Evolutionary conservation across 2,113 vertebrate species (phyloP).

Genomic region (Phyllopteryx taeniolatus): DNA sequence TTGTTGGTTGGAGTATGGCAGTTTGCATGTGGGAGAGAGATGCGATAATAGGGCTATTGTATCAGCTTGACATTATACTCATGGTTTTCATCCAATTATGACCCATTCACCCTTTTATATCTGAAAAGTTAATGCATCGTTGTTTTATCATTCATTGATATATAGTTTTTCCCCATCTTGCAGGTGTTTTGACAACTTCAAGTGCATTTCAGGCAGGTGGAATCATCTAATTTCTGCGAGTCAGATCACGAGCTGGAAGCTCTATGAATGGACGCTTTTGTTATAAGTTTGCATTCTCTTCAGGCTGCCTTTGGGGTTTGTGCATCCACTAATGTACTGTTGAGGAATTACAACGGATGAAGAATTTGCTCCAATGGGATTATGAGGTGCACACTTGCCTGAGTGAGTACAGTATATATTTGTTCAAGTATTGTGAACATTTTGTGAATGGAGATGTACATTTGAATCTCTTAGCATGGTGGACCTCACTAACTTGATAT

Average conservation of each 20-base stretch:
- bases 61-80: constrained; percentile 4
- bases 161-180: not conserved
- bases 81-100: constrained; percentile 7
- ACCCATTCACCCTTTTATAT: constrained; percentile 6
- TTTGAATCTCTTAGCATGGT: no score
- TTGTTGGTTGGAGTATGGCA: constrained; percentile 14
- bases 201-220: constrained; percentile 20
- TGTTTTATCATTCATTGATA: not conserved
- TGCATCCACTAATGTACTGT: constrained; percentile 21
- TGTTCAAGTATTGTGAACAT: no score
- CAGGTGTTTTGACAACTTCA: not conserved
- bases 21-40: constrained; percentile 4
- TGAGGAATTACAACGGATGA: constrained; percentile 24
- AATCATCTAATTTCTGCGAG: constrained; percentile 21
- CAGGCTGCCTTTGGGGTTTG: constrained; percentile 18
- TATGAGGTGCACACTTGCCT: constrained; percentile 22
- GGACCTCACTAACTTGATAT: no score
- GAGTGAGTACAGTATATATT: constrained; percentile 25
- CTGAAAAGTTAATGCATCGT: not conserved
- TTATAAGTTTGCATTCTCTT: constrained; percentile 13
- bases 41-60: constrained; percentile 53
- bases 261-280: constrained; percentile 54
- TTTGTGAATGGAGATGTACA: not conserved
- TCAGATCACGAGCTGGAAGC: constrained; percentile 21
- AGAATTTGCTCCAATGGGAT: constrained; percentile 6